Base-by-base conservation (phyloP, 2,113 vertebrate species). In the Trinectes maculatus region DNA sequence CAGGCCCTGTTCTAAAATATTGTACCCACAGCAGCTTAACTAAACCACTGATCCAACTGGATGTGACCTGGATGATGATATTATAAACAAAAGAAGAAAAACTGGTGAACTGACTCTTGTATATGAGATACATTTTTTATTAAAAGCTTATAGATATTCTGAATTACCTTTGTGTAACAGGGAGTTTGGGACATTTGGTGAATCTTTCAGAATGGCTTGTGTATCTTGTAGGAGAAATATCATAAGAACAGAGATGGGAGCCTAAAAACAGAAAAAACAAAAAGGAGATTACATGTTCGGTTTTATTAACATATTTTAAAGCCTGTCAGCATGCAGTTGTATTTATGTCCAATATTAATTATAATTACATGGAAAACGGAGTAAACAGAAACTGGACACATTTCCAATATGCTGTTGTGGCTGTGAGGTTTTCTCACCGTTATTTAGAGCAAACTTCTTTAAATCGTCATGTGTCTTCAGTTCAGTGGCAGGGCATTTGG, bases 141-240 rank as follows among this genome's bases (percentile, higher is more conserved):
- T n/a, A 10, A 33, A 43, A 4, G 2, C 8, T 19, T n/a, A 18
- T 34, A 1, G 3, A 49, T 18, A 3, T 36, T 2, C 5, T 36
- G n/a, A 3, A 47, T 69, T 95, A 97, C 97, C 97, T 99, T 71
- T 92, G 88, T 74, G 91, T 92, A 87, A 98, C 95, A 66, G 98
- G 97, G 28, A 97, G 94, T 82, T 94, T 96, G 71, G 98, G 98
- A 82, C 98, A 99, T 63, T 95, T 93, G 2, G 80, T 91, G 52
- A 24, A 8, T 29, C 73, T 91, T 10, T 92, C 89, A 49, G 82
- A 9, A 75, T 93, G 79, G 74, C 82, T 85, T 4, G 89, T 74
- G 66, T 99, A 99, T 83, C 91, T 88, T 33, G 91, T 85, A 26
- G 93, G 90, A 66, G 80, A 62, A 42, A 99, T 80, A 57, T 94